Base-by-base conservation (phyloP, 2,113 vertebrate genomes). In the Hymenochirus boettgeri region DNA sequence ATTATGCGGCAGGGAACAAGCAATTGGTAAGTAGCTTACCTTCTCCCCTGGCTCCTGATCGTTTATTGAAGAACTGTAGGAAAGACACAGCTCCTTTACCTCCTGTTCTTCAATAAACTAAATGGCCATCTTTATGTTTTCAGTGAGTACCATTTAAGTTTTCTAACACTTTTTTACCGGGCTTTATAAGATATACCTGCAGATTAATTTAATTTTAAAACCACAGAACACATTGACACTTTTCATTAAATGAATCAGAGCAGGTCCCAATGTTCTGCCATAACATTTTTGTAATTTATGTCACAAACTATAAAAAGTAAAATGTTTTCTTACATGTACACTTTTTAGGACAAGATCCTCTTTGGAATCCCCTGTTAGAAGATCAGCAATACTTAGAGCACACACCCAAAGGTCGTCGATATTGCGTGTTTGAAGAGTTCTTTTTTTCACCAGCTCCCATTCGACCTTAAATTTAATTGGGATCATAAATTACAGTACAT, bases 381-480 rank as follows among this genome's bases (percentile, higher is more conserved):
- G 85, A 80, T 99, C 96, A 0, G 96, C 93, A 23, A 98, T 95
- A 79, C 96, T 98, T 73, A 98, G 90, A 19, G 98, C 91, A 0
- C 94, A 57, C 96, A 99, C 73, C 96, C 96, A 97, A 96, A 5
- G 96, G 96, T 3, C 96, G 79, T 10, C 95, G 86, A 70, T 99
- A 99, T 56, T 96, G 95, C 10, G 94, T 87, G 0, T 84, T 95
- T 62, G 88, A 93, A 51, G 87, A 81, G 50, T 94, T 98, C 81
- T 98, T 98, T 84, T 97, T 98, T 71, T 98, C 95, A 51, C 96
- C 96, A 5, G 96, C 92, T 60, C 91, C 93, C 96, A 99, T 99
- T 51, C 96, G 90, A 74, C 96, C 96, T 99, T n/a, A n/a, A n/a
- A n/a, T n/a, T n/a, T n/a, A n/a, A n/a, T n/a, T n/a, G n/a, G n/a